Evolutionary conservation across 1,140 invertebrate genomes (phyloP), one percentile per base, ranked within the genome.

Genomic region (Neelides sp.): DNA sequence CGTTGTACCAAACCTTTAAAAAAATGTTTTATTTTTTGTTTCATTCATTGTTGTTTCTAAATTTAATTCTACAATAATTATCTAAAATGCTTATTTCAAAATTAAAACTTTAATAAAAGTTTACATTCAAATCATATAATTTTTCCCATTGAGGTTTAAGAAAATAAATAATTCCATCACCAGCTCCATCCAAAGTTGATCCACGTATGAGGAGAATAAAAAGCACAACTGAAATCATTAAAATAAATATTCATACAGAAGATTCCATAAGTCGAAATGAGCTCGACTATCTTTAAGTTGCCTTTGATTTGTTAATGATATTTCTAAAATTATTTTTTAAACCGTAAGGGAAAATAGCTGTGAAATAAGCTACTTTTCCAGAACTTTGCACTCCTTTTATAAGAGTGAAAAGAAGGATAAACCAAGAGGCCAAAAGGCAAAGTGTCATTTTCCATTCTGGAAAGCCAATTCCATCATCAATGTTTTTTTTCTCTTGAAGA

Each of bases 321-420:
- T n/a, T n/a, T n/a, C n/a, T 70, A n/a, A n/a, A n/a, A n/a, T n/a
- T n/a, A n/a, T n/a, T n/a, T n/a, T n/a, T n/a, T n/a, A n/a, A n/a
- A n/a, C n/a, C 71, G 63, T 86, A 87, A 1, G 84, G 84, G 64
- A 86, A 84, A 5, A 81, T 63, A 0, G 82, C 65, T 39, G 80
- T 83, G 63, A 83, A 80, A 62, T 82, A 82, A 15, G 80, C 78
- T 12, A 85, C 82, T 71, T 91, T 91, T 44, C 87, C 87, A 1
- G 82, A 79, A 54, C 78, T 81, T 66, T 74, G 71, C 34, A 74
- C 73, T 30, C 73, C 73, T 61, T 76, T 77, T 37, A 80, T 75
- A 13, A 87, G 75, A 42, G 85, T 78, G 24, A 81, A 60, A 63
- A 81, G 86, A 22, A 87, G 77, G 3, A 78, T 65, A 7, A 82